These are phyloP conservation scores for Bubo scandiacus DNA, from an alignment of 2,113 vertebrate genomes.

Conservation along the genomic window DNA sequence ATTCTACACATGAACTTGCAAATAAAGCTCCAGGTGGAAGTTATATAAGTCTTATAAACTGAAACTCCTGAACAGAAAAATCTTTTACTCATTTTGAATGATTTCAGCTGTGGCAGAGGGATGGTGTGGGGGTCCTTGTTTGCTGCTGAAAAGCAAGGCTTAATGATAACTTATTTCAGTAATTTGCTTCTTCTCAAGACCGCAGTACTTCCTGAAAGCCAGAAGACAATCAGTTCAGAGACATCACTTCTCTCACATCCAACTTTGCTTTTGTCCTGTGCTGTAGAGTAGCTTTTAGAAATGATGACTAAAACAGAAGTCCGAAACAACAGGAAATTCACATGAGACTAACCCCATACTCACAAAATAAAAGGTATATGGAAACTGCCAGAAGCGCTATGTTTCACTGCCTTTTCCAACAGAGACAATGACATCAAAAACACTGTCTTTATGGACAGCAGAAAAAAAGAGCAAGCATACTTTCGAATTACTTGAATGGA, in stretches of 20 bases:
- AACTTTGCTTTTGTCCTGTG: neutral
- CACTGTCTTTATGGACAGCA: neutral
- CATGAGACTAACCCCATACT: neutral
- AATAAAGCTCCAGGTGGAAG: neutral
- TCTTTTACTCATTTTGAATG: neutral
- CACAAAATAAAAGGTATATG: neutral
- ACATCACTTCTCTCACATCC: neutral
- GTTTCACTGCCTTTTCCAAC: neutral
- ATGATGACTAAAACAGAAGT: neutral
- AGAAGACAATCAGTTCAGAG: neutral
- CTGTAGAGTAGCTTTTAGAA: neutral
- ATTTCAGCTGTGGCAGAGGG: neutral
- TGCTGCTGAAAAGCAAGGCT: neutral
- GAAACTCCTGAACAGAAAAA: neutral
- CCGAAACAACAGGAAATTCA: neutral
- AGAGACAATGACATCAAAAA: neutral
- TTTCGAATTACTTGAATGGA: neutral
- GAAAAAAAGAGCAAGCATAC: neutral
- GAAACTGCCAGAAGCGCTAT: neutral
- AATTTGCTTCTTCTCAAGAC: neutral
- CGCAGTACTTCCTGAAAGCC: neutral
- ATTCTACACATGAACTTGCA: rapidly evolving
- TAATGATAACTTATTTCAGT: neutral
- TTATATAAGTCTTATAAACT: neutral
- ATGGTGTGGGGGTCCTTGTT: neutral